phyloP scores from a whole-genome alignment of 35 echinoderm and acorn worm species.

The Heliocidaris erythrogramma region DNA sequence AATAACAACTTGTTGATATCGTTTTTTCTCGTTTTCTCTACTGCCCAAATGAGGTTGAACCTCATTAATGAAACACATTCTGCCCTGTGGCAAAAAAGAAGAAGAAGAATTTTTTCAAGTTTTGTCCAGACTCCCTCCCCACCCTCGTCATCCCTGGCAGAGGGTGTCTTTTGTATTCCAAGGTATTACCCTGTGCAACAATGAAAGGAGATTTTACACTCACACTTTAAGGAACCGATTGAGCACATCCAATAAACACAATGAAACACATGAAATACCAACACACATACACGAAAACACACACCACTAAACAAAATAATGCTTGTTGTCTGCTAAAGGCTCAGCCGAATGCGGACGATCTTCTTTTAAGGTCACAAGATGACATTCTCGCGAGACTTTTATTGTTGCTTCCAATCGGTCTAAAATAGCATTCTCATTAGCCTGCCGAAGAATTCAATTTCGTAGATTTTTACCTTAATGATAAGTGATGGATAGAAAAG shows the following conservation, averaged over 20 bases:
- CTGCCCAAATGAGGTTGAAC: not conserved
- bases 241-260: conserved; percentile 1
- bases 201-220: not conserved
- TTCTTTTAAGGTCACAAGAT: conserved; percentile 11
- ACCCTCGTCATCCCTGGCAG: not conserved
- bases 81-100: not conserved
- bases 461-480: not conserved
- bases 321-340: not conserved
- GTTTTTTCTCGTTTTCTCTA: not conserved
- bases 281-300: not conserved
- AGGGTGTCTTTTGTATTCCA: not conserved
- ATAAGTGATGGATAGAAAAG: not conserved
- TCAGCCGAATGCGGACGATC: not conserved
- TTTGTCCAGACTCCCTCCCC: not conserved
- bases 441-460: not conserved
- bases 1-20: not conserved
- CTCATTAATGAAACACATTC: not conserved
- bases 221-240: not conserved
- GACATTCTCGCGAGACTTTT: not conserved
- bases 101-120: not conserved
- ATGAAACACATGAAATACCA: conserved; percentile 7
- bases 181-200: not conserved
- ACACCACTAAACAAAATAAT: conserved; percentile 17
- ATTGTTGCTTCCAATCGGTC: not conserved
- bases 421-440: conserved; percentile 2